phyloP scores from a whole-genome alignment of 2,797 vertebrate species.

The Lacerta agilis region DNA sequence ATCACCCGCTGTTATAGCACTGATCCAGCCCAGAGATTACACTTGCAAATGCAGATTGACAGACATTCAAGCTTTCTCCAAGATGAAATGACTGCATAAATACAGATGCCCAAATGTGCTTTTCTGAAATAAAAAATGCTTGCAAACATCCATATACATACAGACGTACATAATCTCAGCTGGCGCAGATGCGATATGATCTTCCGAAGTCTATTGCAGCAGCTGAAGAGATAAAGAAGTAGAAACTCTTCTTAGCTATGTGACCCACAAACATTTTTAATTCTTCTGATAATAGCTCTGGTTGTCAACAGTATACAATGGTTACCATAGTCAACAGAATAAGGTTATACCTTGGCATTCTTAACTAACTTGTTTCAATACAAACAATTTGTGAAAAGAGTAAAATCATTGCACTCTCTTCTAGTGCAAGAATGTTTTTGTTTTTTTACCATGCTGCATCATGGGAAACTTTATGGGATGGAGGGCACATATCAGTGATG shows the following conservation, averaged over 20 bases:
- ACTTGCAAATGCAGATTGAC: neutral
- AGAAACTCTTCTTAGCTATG: neutral
- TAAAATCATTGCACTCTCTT: neutral
- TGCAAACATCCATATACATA: neutral
- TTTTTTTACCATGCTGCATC: too few species aligned
- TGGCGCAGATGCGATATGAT: neutral
- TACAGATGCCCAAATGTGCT: conserved; percentile 17
- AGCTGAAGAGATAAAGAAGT: neutral
- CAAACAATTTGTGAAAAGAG: neutral
- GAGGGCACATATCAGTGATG: too few species aligned
- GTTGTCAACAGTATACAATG: neutral
- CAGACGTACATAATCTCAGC: neutral
- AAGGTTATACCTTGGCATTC: neutral
- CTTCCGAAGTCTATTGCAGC: neutral
- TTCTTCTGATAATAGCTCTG: neutral
- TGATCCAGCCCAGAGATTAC: neutral
- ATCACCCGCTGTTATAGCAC: neutral
- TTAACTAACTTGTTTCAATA: neutral
- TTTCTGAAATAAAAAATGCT: conserved; percentile 24
- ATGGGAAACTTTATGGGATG: too few species aligned
- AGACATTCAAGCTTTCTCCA: neutral
- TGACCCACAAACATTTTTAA: neutral
- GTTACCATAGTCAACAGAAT: neutral
- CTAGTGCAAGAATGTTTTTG: neutral
- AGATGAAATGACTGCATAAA: conserved; percentile 13